These are phyloP conservation scores for Apis florea DNA, from an alignment of 1,140 invertebrate species.

Conservation along the genomic window DNA sequence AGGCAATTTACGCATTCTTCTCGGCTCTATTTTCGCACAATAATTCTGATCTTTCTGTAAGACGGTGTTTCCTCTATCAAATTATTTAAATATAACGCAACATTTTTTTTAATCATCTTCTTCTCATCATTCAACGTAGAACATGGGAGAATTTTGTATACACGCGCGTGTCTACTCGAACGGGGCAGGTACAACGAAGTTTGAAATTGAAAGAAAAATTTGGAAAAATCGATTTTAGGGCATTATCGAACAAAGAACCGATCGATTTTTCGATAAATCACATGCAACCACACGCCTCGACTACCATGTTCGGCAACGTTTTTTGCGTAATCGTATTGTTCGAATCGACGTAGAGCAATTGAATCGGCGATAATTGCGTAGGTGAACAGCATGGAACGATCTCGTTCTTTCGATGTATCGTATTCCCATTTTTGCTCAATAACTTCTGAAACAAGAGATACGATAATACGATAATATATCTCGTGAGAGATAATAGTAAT, in stretches of 20 bases:
- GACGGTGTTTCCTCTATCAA: background rate
- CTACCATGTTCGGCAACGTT: constrained; percentile 90
- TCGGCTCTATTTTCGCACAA: background rate
- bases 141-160: background rate
- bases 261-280: constrained; percentile 73
- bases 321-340: constrained; percentile 88
- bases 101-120: background rate
- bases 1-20: background rate
- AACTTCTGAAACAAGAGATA: constrained; percentile 80
- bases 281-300: constrained; percentile 91
- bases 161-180: background rate
- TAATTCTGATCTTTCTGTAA: background rate
- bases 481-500: background rate
- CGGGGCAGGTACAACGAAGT: background rate
- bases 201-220: background rate
- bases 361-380: constrained; percentile 87
- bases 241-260: no score
- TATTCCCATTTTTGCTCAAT: constrained; percentile 71
- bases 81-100: background rate
- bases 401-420: constrained; percentile 74
- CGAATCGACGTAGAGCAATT: constrained; percentile 87
- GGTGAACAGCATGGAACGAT: constrained; percentile 90
- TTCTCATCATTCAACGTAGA: background rate
- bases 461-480: no score
- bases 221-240: no score